Percentiles rank a stretch among this genome's conserved stretches.
Evolutionary conservation across 2,113 vertebrate species (phyloP).

Genomic region (Phycodurus eques): DNA sequence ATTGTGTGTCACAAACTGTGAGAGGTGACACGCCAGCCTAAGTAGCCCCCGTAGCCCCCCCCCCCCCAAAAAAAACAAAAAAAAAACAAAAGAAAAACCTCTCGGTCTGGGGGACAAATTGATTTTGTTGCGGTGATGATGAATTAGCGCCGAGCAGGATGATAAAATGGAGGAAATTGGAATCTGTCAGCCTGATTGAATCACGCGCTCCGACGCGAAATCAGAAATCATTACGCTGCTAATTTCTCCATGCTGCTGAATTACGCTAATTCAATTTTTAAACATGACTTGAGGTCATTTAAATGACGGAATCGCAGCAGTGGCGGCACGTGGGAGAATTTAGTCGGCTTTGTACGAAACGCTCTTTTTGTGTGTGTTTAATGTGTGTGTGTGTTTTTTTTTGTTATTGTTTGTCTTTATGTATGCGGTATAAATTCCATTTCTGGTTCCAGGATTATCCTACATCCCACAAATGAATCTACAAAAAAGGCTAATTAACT

Average conservation of each 20-base stretch:
- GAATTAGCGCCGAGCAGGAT: slow-evolving; percentile 54
- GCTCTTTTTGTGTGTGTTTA: too few species aligned
- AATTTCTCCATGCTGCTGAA: slow-evolving; percentile 45
- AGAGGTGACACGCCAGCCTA: slow-evolving; percentile 61
- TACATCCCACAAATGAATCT: too few species aligned
- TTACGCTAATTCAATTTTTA: slow-evolving; percentile 34
- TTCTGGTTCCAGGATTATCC: too few species aligned
- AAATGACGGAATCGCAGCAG: not conserved
- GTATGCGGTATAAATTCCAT: too few species aligned
- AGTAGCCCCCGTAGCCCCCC: slow-evolving; percentile 32
- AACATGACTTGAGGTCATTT: slow-evolving; percentile 24
- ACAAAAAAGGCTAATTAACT: too few species aligned
- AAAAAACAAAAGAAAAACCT: not conserved
- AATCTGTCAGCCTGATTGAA: slow-evolving; percentile 58
- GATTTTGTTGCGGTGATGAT: slow-evolving; percentile 70
- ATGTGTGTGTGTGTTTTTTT: too few species aligned
- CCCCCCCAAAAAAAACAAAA: slow-evolving; percentile 20
- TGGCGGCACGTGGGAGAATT: not conserved
- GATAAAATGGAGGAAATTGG: slow-evolving; percentile 70
- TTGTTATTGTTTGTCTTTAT: too few species aligned
- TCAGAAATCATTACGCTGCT: slow-evolving; percentile 56
- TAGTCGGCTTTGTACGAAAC: not conserved
- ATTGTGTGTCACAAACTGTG: slow-evolving; percentile 39
- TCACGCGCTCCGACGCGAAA: slow-evolving; percentile 53
- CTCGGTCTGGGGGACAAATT: slow-evolving; percentile 62